These are phyloP conservation scores for Origma solitaria DNA, from an alignment of 2,113 vertebrate genomes.

Conservation along the genomic window DNA sequence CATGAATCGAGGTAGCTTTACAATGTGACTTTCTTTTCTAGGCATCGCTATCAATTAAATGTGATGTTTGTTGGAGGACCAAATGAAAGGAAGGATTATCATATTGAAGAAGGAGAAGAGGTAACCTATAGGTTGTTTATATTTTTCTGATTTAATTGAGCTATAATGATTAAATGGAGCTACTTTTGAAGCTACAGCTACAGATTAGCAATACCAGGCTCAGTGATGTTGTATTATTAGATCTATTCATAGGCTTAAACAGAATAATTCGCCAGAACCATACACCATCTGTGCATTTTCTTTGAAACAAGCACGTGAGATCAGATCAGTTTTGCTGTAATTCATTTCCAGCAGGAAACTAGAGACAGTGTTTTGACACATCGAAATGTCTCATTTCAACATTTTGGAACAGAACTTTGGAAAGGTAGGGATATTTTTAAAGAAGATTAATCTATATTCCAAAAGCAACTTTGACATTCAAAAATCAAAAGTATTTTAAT, in stretches of 20 bases:
- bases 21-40: slow-evolving; percentile 22
- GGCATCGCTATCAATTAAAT: slow-evolving; percentile 84
- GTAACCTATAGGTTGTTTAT: slow-evolving; percentile 62
- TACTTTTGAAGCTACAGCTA: not conserved
- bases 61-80: slow-evolving; percentile 97
- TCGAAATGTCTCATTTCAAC: not conserved
- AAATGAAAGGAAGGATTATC: slow-evolving; percentile 93
- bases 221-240: not conserved
- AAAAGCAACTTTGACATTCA: not conserved
- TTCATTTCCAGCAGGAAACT: not conserved
- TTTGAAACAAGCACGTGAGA: not conserved
- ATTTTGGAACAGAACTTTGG: not conserved
- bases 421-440: not conserved
- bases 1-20: not conserved
- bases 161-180: not conserved
- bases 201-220: not conserved
- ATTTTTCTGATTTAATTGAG: not conserved
- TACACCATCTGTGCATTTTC: not conserved
- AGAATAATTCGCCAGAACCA: not conserved
- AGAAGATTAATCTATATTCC: not conserved
- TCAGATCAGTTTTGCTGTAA: not conserved
- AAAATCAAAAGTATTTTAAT: not conserved
- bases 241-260: not conserved
- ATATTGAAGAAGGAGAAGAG: slow-evolving; percentile 98
- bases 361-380: not conserved